Conservation (phyloP, 2,113 vertebrate species). For the Nyctereutes procyonoides region DNA sequence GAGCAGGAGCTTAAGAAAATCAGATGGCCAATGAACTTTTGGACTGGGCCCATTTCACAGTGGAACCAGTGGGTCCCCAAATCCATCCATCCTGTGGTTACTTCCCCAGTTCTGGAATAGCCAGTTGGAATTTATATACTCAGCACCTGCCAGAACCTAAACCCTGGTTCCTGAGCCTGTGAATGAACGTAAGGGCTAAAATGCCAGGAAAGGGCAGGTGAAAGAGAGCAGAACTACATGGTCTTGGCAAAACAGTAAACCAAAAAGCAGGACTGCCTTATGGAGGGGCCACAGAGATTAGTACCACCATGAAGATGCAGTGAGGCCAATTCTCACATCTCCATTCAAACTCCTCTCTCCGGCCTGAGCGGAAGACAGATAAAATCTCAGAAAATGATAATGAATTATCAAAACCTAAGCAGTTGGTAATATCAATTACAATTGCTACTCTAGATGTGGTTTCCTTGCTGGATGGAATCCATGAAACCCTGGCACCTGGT, state of each 20-base stretch:
- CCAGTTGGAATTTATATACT: neutral
- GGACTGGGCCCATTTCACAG: neutral
- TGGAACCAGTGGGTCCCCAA: neutral
- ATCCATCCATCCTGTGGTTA: neutral
- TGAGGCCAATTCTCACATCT: neutral
- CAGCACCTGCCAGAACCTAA: neutral
- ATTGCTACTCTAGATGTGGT: neutral
- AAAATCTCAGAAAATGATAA: neutral
- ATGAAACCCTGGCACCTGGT: neutral
- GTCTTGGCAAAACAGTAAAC: neutral
- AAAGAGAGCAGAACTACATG: neutral
- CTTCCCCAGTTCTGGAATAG: neutral
- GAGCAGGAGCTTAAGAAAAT: neutral
- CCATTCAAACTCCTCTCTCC: neutral
- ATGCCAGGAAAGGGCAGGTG: neutral
- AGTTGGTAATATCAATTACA: neutral
- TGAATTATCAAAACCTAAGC: neutral
- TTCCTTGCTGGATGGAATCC: neutral
- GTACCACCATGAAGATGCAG: neutral
- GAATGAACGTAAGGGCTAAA: neutral
- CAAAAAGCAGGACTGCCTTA: neutral
- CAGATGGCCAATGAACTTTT: neutral
- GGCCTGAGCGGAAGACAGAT: neutral
- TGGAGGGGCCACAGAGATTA: neutral
- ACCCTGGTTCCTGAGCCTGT: neutral